Evolutionary conservation across 2,797 vertebrate genomes (phyloP).

Genomic region (Mastacembelus armatus): DNA sequence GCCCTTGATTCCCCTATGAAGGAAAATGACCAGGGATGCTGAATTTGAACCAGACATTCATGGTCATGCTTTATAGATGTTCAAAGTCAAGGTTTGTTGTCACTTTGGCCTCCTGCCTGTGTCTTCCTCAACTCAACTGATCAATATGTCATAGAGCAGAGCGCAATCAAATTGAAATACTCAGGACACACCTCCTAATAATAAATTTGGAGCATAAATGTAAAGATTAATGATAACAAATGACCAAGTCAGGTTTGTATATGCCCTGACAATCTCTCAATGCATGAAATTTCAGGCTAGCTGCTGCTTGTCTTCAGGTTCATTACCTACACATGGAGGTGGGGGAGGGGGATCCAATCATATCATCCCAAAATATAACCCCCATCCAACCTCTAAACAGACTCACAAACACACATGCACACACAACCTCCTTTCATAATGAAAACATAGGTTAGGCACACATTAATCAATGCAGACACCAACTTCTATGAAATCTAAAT

Average conservation of each 20-base stretch:
- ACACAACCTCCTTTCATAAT: constrained; percentile 74
- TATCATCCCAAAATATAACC: constrained; percentile 77
- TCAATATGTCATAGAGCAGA: constrained; percentile 80
- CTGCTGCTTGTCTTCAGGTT: constrained; percentile 83
- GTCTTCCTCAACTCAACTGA: constrained; percentile 61
- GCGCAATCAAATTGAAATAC: constrained; percentile 79
- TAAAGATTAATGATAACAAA: constrained; percentile 87
- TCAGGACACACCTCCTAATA: constrained; percentile 81
- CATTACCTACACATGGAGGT: constrained; percentile 83
- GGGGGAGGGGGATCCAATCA: constrained; percentile 82
- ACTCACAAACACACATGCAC: constrained; percentile 5
- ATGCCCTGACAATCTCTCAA: constrained; percentile 75
- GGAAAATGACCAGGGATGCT: constrained; percentile 74
- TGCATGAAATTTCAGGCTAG: constrained; percentile 85
- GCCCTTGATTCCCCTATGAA: constrained; percentile 77
- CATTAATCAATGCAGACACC: constrained; percentile 85
- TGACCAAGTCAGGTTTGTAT: constrained; percentile 73
- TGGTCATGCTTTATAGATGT: constrained; percentile 72
- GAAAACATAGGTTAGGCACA: constrained; percentile 84
- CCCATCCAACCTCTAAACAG: constrained; percentile 50
- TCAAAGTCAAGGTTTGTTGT: constrained; percentile 80
- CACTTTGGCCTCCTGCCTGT: constrained; percentile 57
- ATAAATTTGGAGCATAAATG: constrained; percentile 84
- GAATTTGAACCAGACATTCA: constrained; percentile 70
- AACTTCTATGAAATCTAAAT: constrained; percentile 82